These are phyloP conservation scores for Mythimna pallens DNA, from an alignment of 2,888 invertebrate species.

Conservation along the genomic window DNA sequence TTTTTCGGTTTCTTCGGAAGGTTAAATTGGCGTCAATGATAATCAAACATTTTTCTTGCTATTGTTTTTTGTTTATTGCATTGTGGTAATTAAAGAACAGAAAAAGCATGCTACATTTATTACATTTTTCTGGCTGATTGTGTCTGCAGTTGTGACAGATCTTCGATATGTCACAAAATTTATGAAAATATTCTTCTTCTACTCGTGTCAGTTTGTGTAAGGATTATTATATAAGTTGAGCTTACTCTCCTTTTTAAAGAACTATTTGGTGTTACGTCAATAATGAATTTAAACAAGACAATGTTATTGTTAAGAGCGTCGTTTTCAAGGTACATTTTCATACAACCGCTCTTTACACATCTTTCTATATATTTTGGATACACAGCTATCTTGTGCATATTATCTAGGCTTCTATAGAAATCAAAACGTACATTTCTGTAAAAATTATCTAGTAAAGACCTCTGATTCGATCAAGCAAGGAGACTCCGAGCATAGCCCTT, in stretches of 20 bases:
- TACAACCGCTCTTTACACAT: too few species aligned
- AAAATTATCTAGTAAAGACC: too few species aligned
- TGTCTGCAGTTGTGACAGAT: constrained; percentile 1
- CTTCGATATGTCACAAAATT: constrained; percentile 5
- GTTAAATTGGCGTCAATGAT: not conserved
- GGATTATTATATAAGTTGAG: not conserved
- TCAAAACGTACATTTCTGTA: too few species aligned
- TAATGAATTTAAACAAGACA: too few species aligned
- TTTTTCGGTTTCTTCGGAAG: not conserved
- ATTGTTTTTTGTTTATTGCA: not conserved
- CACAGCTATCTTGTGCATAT: too few species aligned
- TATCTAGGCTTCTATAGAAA: too few species aligned
- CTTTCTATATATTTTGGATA: too few species aligned
- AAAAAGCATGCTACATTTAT: not conserved
- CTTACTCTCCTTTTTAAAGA: not conserved
- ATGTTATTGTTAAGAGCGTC: too few species aligned
- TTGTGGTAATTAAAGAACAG: not conserved
- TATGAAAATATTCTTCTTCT: not conserved
- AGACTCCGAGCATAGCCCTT: too few species aligned
- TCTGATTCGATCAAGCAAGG: too few species aligned
- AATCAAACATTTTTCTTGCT: not conserved
- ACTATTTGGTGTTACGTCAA: not conserved
- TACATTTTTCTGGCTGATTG: not conserved
- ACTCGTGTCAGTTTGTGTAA: not conserved
- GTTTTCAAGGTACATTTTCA: too few species aligned